Base-by-base conservation (phyloP, 1,140 invertebrate species). In the Dysdera silvatica region DNA sequence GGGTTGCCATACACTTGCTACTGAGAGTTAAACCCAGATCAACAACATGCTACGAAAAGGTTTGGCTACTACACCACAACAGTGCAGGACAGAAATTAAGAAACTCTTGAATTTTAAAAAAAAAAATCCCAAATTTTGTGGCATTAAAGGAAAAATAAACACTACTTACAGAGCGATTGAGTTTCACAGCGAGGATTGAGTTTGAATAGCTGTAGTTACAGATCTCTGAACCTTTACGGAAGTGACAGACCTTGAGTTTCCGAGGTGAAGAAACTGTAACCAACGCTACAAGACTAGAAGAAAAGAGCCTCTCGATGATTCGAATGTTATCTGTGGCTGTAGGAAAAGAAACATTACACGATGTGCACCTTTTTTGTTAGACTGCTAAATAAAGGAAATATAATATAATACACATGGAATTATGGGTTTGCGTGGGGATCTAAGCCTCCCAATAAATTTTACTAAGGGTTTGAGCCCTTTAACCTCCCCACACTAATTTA, bases 171-270 rank as follows among this genome's bases (percentile, higher is more conserved):
- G 87, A 85, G 78, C 96, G 83, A 79, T 99, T 99, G 55, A 99
- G 82, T 78, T 94, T 93, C 32, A 99, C 93, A 66, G 89, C 88
- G 67, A 98, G 80, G 74, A 99, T 98, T 45, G 95, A 94, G 76
- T 97, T 98, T 12, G 90, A 88, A 76, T 98, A 99, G 74, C 90
- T 95, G 79, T 98, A 97, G 76, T 95, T 94, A 78, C 95, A 98
- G 75, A 99, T 99, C 80, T 98, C 95, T 54, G 91, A 95, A 63
- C 92, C 91, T 77, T 95, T 97, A 74, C 95, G 95, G 78, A 96
- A 98, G 79, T 99, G 95, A 76, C 91, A 97, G 29, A 99, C 93
- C 80, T 89, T 89, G 20, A 97, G 81, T 77, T 90, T 98, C 69
- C 96, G 82, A 47, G 95, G 94, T 41, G 91, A 88, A 67, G 87